Base-by-base conservation (phyloP, 2,888 invertebrate species). In the Thymelicus sylvestris region DNA sequence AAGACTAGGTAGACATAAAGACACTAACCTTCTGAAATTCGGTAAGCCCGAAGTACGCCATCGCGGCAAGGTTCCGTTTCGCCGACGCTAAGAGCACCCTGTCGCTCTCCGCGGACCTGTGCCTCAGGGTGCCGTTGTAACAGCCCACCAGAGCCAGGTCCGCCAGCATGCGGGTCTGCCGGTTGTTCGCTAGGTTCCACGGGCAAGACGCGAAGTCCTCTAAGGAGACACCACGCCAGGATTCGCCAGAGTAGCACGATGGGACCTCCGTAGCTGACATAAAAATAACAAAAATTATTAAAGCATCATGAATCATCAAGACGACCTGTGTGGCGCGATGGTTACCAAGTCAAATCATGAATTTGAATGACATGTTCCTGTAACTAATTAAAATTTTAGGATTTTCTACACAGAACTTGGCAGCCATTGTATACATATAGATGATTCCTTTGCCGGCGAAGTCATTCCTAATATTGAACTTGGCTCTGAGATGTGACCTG, bases 101-200 rank as follows among this genome's bases (percentile, higher is more conserved):
- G 83, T 98, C 97, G 50, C 97, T 95, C 81, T 98, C 97, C 12
- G 95, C 91, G 65, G 95, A 94, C 67, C 91, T 82, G 65, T 96
- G 95, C 94, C 97, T 95, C 77, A 96, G 95, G 64, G 96, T 96
- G 79, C 96, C 96, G 85, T 99, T 98, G 93, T 99, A 99, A 93
- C 99, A 99, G 71, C 98, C 98, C 50, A 99, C 97, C 65, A 99
- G 95, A 72, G 98, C 97, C 76, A 99, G 94, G 94, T 99, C 98
- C 15, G 99, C 98, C 82, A 99, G 89, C 99, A 99, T 99, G 78
- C 99, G 95, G 4, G 99, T 99, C 93, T 99, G 99, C 74, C 99
- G 95, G 92, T 99, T 99, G 83, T 96, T 97, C 24, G 99, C 99
- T 84, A 99, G 95, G 95, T 99, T 99, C 88, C 97, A 96, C 6